These are phyloP conservation scores for Oscarella lobularis DNA, from an alignment of 37 sponge, comb jelly and placozoan species.

Conservation along the genomic window DNA sequence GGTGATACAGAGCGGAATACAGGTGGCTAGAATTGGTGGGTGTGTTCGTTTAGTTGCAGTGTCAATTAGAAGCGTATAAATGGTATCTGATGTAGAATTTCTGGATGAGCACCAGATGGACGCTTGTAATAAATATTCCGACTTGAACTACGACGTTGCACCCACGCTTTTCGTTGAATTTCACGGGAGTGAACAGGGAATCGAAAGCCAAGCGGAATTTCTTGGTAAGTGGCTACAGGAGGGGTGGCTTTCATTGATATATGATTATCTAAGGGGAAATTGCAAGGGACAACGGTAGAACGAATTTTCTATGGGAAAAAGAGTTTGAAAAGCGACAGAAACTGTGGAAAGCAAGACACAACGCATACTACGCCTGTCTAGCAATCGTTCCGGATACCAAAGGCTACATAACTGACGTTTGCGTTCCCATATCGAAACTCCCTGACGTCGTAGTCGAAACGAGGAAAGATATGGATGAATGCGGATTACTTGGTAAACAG, in stretches of 20 bases:
- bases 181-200: slow-evolving; percentile 35
- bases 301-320: slow-evolving; percentile 56
- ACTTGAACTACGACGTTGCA: slow-evolving; percentile 24
- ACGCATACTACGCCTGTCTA: slow-evolving; percentile 45
- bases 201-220: slow-evolving; percentile 45
- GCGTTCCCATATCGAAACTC: slow-evolving; percentile 79
- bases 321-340: slow-evolving; percentile 31
- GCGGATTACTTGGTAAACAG: slow-evolving; percentile 12
- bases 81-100: slow-evolving; percentile 63
- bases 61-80: neutral
- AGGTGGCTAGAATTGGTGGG: slow-evolving; percentile 42
- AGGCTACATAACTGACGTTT: slow-evolving; percentile 66
- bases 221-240: too few species aligned
- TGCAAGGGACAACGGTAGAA: slow-evolving; percentile 35
- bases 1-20: slow-evolving; percentile 50
- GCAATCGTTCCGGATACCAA: slow-evolving; percentile 51
- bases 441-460: slow-evolving; percentile 51
- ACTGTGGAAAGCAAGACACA: slow-evolving; percentile 83
- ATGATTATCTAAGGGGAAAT: slow-evolving; percentile 25
- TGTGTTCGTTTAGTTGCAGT: neutral
- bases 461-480: slow-evolving; percentile 24
- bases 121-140: slow-evolving; percentile 41
- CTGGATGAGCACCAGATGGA: slow-evolving; percentile 50
- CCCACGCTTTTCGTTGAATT: slow-evolving; percentile 84
- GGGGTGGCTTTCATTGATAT: too few species aligned